Base-by-base conservation (phyloP, 2,888 invertebrate species). In the Leucophenga montana region DNA sequence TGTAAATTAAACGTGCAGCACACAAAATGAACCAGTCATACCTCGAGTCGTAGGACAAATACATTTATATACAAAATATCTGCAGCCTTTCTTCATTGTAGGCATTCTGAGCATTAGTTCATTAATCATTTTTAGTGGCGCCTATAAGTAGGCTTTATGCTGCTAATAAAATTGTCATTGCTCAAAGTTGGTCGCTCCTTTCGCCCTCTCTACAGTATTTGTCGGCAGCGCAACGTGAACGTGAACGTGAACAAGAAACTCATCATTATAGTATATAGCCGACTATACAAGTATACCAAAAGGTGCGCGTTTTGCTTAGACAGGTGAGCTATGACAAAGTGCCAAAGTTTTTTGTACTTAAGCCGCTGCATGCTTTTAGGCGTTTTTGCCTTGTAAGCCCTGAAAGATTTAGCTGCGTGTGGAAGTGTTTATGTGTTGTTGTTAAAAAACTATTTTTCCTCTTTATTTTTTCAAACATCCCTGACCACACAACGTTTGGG, bases 121-220 rank as follows among this genome's bases (percentile, higher is more conserved):
- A 85, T 85, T 85, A 85, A 85, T 85, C 84, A 85, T 85, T 85
- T 85, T 83, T 80, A 84, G 83, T 82, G 80, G 77, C 76, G 73
- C 76, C 79, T 80, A 76, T 77, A 83, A 85, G 85, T 85, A 85
- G 85, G 82, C 82, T 76, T 79, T 77, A 74, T 72, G 78, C 78
- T 78, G 82, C 84, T 82, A 83, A 83, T 85, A 83, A 85, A 83
- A 81, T 81, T 80, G 83, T 81, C 82, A 78, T 75, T 73, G 72
- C n/a, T 46, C 22, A 48, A 27, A 64, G 16, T 31, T 27, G 44
- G 20, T 18, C 14, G 22, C n/a, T 5, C 39, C 14, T 5, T 18
- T 4, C 53, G 53, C 16, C 53, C 11, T 3, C 11, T 8, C 8
- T 8, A 3, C 39, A 39, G 56, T 82, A 79, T 82, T 80, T 79